Base-by-base conservation (phyloP, 2,797 vertebrate species). In the Geotrypetes seraphini region DNA sequence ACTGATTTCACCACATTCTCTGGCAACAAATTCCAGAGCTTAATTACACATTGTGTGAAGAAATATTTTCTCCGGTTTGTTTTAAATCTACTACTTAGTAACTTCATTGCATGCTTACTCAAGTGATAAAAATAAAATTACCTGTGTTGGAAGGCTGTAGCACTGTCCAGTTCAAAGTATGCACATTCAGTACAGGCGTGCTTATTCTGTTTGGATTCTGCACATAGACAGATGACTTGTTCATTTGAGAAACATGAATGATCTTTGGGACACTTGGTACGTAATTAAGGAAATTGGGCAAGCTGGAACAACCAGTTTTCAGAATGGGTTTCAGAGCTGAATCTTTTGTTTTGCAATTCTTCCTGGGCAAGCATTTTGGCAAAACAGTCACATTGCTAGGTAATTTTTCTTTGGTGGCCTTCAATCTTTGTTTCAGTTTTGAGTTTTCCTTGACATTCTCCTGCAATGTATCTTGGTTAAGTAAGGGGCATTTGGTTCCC, bases 131-230 rank as follows among this genome's bases (percentile, higher is more conserved):
- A n/a, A n/a, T n/a, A n/a, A n/a, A n/a, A n/a, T 26, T 54, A 63
- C 50, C 52, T 54, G 48, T 26, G 17, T 12, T 22, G 26, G 46
- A 33, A 3, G 16, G 34, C 13, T 13, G 43, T 13, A 8, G 10
- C 7, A 8, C 22, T 3, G 23, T 4, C 4, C 21, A 22, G 3
- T 24, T 28, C 6, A 4, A 14, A 0, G 11, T 9, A 35, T 16
- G 28, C 7, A 15, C 2, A n/a, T 11, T 28, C 12, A 21, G 43
- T 2, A 12, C 39, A 17, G 4, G 4, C 2, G 32, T 4, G 2
- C 2, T 31, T 12, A 7, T 17, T 3, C 31, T 8, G 6, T 4
- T 32, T 5, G 4, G 12, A 1, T 5, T 17, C 2, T 12, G 10
- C 1, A 8, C 8, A n/a, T 3, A 16, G 2, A 1, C 6, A 15